Conservation (phyloP, 1,140 invertebrate genomes). For the Lasioglossum albipes region DNA sequence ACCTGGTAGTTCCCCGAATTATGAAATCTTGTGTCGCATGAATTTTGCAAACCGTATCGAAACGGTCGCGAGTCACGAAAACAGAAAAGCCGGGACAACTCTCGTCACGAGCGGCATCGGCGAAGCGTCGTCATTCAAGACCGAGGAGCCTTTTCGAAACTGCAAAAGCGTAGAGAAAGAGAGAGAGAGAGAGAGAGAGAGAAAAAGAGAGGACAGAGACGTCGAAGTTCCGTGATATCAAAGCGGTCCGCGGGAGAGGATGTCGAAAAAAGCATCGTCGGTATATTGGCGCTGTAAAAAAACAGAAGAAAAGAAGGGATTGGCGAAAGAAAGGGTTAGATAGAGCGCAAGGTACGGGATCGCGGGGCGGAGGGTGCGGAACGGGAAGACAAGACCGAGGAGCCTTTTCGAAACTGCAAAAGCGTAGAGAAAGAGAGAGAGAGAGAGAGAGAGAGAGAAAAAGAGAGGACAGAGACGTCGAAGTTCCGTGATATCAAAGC, state of each 20-base stretch:
- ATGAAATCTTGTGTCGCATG: too few relatives aligned
- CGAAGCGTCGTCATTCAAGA: not conserved
- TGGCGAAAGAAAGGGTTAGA: slow-evolving; percentile 16
- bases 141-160: not conserved
- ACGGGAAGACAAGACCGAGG: not conserved
- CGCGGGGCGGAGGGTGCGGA: not conserved
- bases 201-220: too few relatives aligned
- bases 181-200: not conserved
- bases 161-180: not conserved
- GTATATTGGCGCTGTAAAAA: slow-evolving; percentile 27
- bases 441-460: too few relatives aligned
- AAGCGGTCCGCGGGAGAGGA: slow-evolving; percentile 2
- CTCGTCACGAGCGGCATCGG: not conserved
- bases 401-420: not conserved
- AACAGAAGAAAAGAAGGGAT: not conserved
- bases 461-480: too few relatives aligned
- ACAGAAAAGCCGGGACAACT: not conserved
- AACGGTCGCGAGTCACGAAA: not conserved
- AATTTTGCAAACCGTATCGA: not conserved
- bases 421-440: not conserved
- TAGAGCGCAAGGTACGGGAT: slow-evolving; percentile 14
- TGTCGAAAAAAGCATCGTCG: slow-evolving; percentile 18
- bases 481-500: slow-evolving; percentile 31
- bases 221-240: slow-evolving; percentile 16
- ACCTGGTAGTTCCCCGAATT: too few relatives aligned